A percentile compares a stretch with the other conserved stretches of the same genome.
Evolutionary conservation across 1,140 invertebrate genomes (phyloP).

Genomic region (Drosophila parabipectinata): DNA sequence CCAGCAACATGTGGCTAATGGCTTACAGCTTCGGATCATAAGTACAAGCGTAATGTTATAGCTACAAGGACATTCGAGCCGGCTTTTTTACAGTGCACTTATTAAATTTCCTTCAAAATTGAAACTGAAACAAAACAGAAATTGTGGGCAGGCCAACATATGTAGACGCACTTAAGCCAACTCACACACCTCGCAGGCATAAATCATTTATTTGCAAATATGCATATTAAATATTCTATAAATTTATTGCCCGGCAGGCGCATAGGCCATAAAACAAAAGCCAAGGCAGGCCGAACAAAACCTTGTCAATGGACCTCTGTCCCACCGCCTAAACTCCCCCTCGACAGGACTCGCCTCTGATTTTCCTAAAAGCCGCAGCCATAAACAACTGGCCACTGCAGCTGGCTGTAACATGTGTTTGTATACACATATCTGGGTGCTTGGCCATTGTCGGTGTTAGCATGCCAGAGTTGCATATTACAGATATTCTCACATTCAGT

Average conservation of each 20-base stretch:
- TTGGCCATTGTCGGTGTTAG: constrained; percentile 17
- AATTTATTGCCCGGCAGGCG: constrained; percentile 66
- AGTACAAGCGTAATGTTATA: constrained; percentile 16
- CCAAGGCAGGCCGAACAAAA: constrained; percentile 53
- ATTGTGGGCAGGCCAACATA: constrained; percentile 41
- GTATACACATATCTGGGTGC: constrained; percentile 18
- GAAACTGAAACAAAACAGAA: constrained; percentile 35
- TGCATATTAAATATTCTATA: constrained; percentile 76
- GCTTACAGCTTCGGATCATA: constrained; percentile 34
- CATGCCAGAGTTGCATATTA: constrained; percentile 25
- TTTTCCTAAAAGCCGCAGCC: constrained; percentile 32
- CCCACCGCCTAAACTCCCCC: not conserved
- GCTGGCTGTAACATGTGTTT: constrained; percentile 58
- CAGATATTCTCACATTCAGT: constrained; percentile 10
- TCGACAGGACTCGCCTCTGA: not conserved
- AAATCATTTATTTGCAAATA: constrained; percentile 74
- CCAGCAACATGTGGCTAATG: constrained; percentile 45
- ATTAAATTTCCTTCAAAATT: constrained; percentile 29
- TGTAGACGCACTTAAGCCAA: constrained; percentile 56
- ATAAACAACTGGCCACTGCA: constrained; percentile 59
- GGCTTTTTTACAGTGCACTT: not conserved
- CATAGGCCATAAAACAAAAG: constrained; percentile 61
- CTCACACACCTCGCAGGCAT: constrained; percentile 52
- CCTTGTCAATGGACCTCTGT: constrained; percentile 47
- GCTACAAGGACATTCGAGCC: too few relatives aligned